Conservation (phyloP, 2,797 vertebrate genomes). For the Lates japonicus region DNA sequence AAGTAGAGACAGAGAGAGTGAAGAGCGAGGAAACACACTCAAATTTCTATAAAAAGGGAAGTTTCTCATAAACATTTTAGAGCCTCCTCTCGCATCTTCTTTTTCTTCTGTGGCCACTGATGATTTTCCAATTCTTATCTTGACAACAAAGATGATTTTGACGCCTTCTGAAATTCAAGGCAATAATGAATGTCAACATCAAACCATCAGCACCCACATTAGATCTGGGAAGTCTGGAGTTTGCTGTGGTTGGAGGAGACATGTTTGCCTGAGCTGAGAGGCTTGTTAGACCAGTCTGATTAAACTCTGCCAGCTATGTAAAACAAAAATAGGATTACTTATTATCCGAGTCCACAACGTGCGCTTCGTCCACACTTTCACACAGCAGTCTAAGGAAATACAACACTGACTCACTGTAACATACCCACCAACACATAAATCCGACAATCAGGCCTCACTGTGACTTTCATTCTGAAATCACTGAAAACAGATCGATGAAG, state of each 20-base stretch:
- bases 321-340: background rate
- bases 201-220: background rate
- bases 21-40: background rate
- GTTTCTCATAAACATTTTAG: background rate
- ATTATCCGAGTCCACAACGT: background rate
- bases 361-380: background rate
- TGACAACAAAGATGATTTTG: background rate
- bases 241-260: background rate
- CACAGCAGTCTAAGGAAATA: background rate
- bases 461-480: too few relatives aligned
- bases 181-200: background rate
- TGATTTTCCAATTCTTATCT: background rate
- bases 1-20: background rate
- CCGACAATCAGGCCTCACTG: too few relatives aligned
- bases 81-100: background rate
- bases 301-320: background rate
- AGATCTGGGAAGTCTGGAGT: background rate
- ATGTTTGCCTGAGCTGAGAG: slow-evolving; percentile 12
- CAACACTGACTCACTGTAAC: background rate
- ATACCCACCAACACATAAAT: background rate
- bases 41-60: background rate
- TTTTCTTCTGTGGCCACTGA: background rate
- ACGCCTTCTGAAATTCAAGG: background rate
- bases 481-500: background rate
- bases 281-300: slow-evolving; percentile 23